phyloP scores from a whole-genome alignment of 2,797 vertebrate species.

The Lates japonicus region DNA sequence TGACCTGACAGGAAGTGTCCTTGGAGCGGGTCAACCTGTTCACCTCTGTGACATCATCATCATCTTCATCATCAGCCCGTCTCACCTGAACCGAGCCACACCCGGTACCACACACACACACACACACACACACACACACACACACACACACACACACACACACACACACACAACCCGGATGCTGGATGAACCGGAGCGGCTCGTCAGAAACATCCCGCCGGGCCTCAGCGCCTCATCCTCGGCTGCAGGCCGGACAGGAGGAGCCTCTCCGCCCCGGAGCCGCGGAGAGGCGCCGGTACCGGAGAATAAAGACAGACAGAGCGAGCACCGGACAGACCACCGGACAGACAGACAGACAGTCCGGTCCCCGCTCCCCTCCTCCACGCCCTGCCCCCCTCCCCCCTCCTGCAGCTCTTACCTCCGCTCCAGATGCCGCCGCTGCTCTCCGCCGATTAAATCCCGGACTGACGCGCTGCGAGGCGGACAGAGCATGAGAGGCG shows the following conservation, averaged over 20 bases:
- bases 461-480: constrained; percentile 28
- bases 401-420: constrained; percentile 55
- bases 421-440: constrained; percentile 60
- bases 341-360: background rate
- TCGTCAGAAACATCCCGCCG: constrained; percentile 9
- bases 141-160: constrained; percentile 8
- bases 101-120: constrained; percentile 13
- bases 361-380: background rate
- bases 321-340: background rate
- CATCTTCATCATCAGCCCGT: background rate
- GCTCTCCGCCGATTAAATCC: constrained; percentile 16
- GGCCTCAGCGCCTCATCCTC: constrained; percentile 40
- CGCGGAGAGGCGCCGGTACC: background rate
- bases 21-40: constrained; percentile 26
- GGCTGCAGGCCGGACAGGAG: constrained; percentile 19
- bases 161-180: constrained; percentile 7
- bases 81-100: constrained; percentile 35
- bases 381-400: constrained; percentile 19
- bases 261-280: constrained; percentile 1
- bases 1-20: constrained; percentile 18
- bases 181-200: constrained; percentile 19
- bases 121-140: constrained; percentile 15
- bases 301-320: background rate
- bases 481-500: constrained; percentile 41
- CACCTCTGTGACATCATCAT: background rate